Base-by-base conservation (phyloP, 1,140 invertebrate genomes). In the Hirudo medicinalis region DNA sequence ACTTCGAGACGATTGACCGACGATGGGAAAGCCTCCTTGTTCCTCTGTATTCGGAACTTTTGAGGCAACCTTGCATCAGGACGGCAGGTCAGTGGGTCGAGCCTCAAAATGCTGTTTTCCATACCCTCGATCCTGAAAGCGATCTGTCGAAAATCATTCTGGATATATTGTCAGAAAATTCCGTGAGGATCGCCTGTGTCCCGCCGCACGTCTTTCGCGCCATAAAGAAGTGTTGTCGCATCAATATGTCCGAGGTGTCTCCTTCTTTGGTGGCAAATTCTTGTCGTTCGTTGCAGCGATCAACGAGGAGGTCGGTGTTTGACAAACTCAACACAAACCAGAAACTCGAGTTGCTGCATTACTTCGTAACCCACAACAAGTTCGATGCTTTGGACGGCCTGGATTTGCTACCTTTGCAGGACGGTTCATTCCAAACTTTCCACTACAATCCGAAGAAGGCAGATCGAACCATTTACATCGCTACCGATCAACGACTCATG, bases 401-500 rank as follows among this genome's bases (percentile, higher is more conserved):
- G 36, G 63, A 74, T 32, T 43, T 74, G 49, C 70, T 74, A 22
- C 73, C 73, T 1, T 25, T 74, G 32, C 57, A 70, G n/a, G 70
- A 74, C n/a, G 73, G 73, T 9, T 54, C 54, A 4, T 74, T 74
- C 43, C 25, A 43, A 1, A 43, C 27, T 4, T 68, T 74, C 27
- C 40, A 68, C 53, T 67, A 57, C 49, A 74, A 74, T 54, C 70
- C 73, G 4, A 63, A 63, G 29, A 55, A 66, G 9, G 73, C 73
- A 43, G 73, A 74, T 25, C 29, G 67, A 27, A 43, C 43, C n/a
- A 70, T 74, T 25, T 74, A 74, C 43, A 67, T 74, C n/a, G 73
- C 70, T 5, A 36, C 29, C 25, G 25, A 43, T 25, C 49, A 72
- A 2, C 22, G 55, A 13, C 25, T 66, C 29, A n/a, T 49, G 20